Percentiles rank a stretch among this genome's conserved stretches.
These are phyloP conservation scores for Melanotaenia trifasciata DNA, from an alignment of 2,797 vertebrate species.

Conservation along the genomic window DNA sequence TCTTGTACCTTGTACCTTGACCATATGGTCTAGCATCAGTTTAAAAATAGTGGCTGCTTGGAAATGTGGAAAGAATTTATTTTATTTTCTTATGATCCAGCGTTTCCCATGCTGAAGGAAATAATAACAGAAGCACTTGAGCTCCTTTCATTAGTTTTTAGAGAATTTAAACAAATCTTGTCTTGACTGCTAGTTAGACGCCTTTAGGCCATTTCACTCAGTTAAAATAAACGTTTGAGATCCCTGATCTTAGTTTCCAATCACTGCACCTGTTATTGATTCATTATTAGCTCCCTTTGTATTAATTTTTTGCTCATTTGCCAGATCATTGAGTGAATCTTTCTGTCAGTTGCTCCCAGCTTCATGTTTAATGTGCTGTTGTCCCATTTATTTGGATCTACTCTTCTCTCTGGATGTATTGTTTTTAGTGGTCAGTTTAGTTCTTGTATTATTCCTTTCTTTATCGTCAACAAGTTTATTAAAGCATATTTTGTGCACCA, in stretches of 20 bases:
- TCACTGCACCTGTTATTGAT: background rate
- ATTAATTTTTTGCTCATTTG: no score
- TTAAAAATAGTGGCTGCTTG: background rate
- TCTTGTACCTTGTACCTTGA: no score
- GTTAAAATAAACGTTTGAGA: background rate
- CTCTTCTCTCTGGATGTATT: background rate
- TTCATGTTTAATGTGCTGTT: background rate
- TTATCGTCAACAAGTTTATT: background rate
- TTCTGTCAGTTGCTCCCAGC: no score
- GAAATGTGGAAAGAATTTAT: background rate
- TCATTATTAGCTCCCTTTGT: background rate
- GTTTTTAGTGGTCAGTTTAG: background rate
- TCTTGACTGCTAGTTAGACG: background rate
- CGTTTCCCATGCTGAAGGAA: background rate
- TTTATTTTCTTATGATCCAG: background rate
- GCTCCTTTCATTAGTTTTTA: background rate
- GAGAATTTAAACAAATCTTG: background rate
- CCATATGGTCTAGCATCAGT: background rate
- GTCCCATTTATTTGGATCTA: background rate
- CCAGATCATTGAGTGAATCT: no score
- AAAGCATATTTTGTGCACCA: background rate
- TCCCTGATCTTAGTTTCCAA: background rate
- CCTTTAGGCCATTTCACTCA: background rate
- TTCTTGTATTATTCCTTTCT: background rate
- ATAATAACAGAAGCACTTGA: background rate